Base-by-base conservation (phyloP, 2,113 vertebrate genomes). In the Tricholaema leucomelas region DNA sequence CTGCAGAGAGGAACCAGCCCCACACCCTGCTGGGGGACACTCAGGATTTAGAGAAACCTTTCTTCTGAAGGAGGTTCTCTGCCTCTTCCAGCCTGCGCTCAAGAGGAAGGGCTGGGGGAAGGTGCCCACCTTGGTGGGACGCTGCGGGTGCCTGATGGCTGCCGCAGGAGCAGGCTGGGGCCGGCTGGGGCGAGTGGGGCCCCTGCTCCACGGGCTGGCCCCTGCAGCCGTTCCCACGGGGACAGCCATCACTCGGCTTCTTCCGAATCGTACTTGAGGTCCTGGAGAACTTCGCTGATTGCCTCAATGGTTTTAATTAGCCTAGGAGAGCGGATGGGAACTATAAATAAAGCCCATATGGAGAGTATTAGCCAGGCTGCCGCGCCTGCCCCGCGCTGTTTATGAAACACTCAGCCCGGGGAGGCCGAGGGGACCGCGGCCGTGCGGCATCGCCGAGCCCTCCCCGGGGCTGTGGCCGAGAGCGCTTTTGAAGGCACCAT, bases 241-340 rank as follows among this genome's bases (percentile, higher is more conserved):
- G 97, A 90, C 93, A 73, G 93, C 95, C 97, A 95, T 99, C 98
- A 99, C 92, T 98, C 98, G 20, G 88, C 96, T 96, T 99, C 98
- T 96, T 99, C 99, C 5, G 98, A 98, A 97, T 99, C 99, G 86
- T 99, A 99, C 97, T 98, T 99, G 94, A 99, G 99, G 97, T 99
- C 99, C 97, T 99, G 98, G 97, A 99, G 98, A 97, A 99, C 98
- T 97, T 99, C 98, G 91, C 98, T 99, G 98, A 99, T 98, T 93
- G 98, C 98, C 91, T 99, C 98, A 94, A 98, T 98, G 97, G 98
- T 99, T 98, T 99, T 99, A 98, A 99, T 99, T 97, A 99, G 98
- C 96, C 99, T 99, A 97, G 35, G 93, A 96, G 97, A 98, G 96
- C 93, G 96, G 97, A 98, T 97, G 97, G 97, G 97, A 98, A 97